These are phyloP conservation scores for Hemithea aestivaria DNA, from an alignment of 2,888 invertebrate species.

Conservation along the genomic window DNA sequence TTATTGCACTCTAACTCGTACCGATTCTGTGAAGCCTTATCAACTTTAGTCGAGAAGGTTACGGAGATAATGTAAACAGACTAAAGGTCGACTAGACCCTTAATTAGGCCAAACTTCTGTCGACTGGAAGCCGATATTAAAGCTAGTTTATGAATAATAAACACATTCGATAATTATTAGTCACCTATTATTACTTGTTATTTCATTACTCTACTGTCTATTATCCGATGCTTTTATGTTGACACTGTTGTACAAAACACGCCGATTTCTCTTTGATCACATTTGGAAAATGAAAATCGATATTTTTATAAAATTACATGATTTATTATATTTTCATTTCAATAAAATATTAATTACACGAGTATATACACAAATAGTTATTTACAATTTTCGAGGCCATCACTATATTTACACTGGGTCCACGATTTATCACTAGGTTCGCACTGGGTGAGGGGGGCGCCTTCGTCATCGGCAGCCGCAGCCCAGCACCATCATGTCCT, in stretches of 20 bases:
- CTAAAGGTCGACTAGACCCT: too few relatives aligned
- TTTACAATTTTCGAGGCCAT: slow-evolving; percentile 73
- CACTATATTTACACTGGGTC: slow-evolving; percentile 77
- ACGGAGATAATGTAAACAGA: too few relatives aligned
- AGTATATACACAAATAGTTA: slow-evolving; percentile 72
- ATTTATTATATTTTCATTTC: slow-evolving; percentile 74
- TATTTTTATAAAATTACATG: slow-evolving; percentile 54
- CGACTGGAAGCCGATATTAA: background rate
- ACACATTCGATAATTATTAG: too few relatives aligned
- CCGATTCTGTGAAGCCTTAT: too few relatives aligned
- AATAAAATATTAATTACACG: slow-evolving; percentile 78
- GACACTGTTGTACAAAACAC: too few relatives aligned
- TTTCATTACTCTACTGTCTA: too few relatives aligned
- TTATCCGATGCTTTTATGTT: too few relatives aligned
- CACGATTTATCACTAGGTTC: slow-evolving; percentile 69
- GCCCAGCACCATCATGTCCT: slow-evolving; percentile 98
- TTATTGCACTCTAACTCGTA: background rate
- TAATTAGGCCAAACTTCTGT: background rate
- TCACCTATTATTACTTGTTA: too few relatives aligned
- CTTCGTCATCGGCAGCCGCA: slow-evolving; percentile 96
- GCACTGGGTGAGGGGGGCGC: slow-evolving; percentile 53
- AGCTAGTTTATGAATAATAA: too few relatives aligned
- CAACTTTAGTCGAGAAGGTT: too few relatives aligned
- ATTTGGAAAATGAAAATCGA: slow-evolving; percentile 23
- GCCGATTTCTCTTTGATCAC: too few relatives aligned